Percentiles rank a stretch among this genome's conserved stretches.
Conservation (phyloP, 37 sponge, comb jelly and placozoan genomes). For the Bolinopsis microptera region DNA sequence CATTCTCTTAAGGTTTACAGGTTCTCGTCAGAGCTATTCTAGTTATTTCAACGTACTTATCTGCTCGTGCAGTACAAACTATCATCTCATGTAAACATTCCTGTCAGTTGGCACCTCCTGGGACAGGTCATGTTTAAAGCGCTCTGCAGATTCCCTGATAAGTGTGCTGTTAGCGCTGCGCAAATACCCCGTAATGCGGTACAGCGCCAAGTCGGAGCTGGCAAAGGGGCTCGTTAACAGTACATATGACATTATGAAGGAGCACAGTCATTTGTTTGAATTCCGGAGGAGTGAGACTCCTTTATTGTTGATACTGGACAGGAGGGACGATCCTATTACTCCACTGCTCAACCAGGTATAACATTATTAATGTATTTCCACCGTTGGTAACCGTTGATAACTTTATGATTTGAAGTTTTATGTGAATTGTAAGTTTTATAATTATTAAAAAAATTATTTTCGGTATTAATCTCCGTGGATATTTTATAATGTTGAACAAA, state of each 20-base stretch:
- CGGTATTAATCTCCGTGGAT: no score
- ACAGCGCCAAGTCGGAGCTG: slow-evolving; percentile 57
- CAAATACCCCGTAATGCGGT: slow-evolving; percentile 88
- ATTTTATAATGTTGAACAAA: no score
- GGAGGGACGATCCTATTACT: slow-evolving; percentile 91
- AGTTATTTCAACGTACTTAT: no score
- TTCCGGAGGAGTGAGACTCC: slow-evolving; percentile 80
- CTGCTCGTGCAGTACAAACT: no score
- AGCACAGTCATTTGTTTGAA: slow-evolving; percentile 74
- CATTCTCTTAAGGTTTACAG: no score
- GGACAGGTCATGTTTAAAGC: slow-evolving; percentile 67
- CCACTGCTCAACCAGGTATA: slow-evolving; percentile 86
- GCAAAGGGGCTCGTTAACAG: slow-evolving; percentile 12
- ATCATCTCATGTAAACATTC: no score
- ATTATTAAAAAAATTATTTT: no score
- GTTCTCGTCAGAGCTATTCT: no score
- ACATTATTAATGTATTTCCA: neutral
- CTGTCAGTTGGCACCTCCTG: slow-evolving; percentile 56
- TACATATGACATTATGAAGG: slow-evolving; percentile 67
- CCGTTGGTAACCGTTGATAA: no score
- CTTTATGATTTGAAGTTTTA: no score
- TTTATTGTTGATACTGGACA: slow-evolving; percentile 85
- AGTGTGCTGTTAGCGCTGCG: slow-evolving; percentile 85
- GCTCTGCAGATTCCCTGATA: slow-evolving; percentile 75
- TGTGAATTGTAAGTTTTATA: no score